Evolutionary conservation across 2,797 vertebrate genomes (phyloP), one percentile per base, ranked within the genome.

Genomic region (Sebastes paucispinis): DNA sequence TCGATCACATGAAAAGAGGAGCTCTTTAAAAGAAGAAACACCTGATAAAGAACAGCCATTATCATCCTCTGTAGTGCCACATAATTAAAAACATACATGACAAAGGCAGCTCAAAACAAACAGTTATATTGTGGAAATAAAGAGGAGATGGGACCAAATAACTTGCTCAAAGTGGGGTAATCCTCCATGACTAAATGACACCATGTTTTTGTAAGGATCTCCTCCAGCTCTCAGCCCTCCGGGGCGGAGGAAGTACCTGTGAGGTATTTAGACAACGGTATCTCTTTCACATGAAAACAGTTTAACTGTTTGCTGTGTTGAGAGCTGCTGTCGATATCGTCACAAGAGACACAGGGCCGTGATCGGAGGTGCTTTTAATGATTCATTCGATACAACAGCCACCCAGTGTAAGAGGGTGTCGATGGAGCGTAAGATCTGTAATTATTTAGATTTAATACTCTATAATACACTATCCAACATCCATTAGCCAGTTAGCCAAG

Each of bases 181-280:
- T 88, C 89, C 86, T 69, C 80, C 52, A 7, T 88, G 88, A 92
- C 90, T 89, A 90, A 93, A 90, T 70, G 85, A 89, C 60, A 22
- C 82, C 87, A 78, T 84, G 87, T 88, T 92, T 90, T 84, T 87
- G 80, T 92, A 89, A 86, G 77, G 81, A 80, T 80, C 59, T 59
- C 11, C 64, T 75, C 62, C 57, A 70, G 60, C 80, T 81, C 76
- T 70, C 29, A 0, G 58, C 31, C 84, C 90, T 87, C 55, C 34
- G 14, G 84, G 88, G 79, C 25, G 7, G 73, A 94, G 89, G 87
- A 89, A 88, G 87, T 82, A 90, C 87, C 90, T 86, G 78, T 84
- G 86, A 81, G 84, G 84, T 76, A 54, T 85, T 85, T 64, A 63
- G 77, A 89, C 63, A 67, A 73, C 3, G 47, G 82, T 76, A 66